Evolutionary conservation across 1,140 invertebrate species (phyloP).

Genomic region (Microplitis demolitor): DNA sequence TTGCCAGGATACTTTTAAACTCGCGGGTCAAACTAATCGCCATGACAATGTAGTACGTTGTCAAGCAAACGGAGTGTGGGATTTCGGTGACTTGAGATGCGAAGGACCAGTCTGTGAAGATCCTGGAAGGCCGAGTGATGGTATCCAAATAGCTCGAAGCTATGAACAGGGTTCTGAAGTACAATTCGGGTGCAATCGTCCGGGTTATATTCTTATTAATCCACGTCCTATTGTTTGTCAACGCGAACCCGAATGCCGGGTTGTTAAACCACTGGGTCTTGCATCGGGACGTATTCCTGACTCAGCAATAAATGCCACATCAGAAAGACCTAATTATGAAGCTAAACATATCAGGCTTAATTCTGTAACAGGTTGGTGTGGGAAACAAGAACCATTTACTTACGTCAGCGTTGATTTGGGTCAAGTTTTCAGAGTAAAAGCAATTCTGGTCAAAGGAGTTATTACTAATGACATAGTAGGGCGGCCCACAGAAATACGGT

Average conservation of each 20-base stretch:
- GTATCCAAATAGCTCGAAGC: conserved; percentile 83
- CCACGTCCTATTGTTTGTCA: conserved; percentile 88
- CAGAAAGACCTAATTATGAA: conserved; percentile 90
- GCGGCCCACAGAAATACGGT: conserved; percentile 91
- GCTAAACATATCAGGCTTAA: conserved; percentile 88
- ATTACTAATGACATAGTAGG: conserved; percentile 95
- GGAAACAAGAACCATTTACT: conserved; percentile 91
- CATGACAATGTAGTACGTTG: conserved; percentile 93
- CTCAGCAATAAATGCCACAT: conserved; percentile 94
- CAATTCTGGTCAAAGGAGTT: conserved; percentile 90
- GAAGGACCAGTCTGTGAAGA: conserved; percentile 96
- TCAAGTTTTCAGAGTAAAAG: conserved; percentile 87
- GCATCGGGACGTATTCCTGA: conserved; percentile 92
- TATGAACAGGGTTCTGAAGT: conserved; percentile 94
- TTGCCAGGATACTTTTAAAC: conserved; percentile 93
- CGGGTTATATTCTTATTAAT: conserved; percentile 92
- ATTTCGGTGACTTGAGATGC: conserved; percentile 94
- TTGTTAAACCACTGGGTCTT: conserved; percentile 89
- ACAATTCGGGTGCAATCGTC: conserved; percentile 84
- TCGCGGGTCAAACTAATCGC: conserved; percentile 88
- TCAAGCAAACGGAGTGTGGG: conserved; percentile 91
- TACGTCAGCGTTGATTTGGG: conserved; percentile 95
- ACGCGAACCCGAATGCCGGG: conserved; percentile 90
- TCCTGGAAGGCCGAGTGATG: conserved; percentile 91
- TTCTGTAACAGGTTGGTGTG: conserved; percentile 95